Conservation (phyloP, 2,888 invertebrate genomes). For the Ophion obscuratus region DNA sequence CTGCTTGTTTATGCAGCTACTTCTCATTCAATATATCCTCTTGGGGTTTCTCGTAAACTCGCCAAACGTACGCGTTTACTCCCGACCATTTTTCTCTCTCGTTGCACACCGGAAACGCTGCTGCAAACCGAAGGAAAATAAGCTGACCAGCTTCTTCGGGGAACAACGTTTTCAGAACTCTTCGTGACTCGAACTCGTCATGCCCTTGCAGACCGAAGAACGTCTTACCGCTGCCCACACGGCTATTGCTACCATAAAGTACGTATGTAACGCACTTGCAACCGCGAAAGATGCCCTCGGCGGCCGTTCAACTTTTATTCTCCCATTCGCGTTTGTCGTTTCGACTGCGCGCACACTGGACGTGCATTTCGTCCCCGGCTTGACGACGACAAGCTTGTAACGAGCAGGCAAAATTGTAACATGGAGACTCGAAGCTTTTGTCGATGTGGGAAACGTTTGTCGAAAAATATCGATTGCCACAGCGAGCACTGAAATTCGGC, state of each 20-base stretch:
- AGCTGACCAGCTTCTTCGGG: constrained; percentile 50
- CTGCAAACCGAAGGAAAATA: constrained; percentile 52
- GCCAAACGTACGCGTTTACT: constrained; percentile 64
- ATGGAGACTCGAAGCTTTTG: too few relatives aligned
- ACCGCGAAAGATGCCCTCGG: background rate
- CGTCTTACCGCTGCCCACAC: constrained; percentile 28
- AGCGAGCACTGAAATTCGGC: too few relatives aligned
- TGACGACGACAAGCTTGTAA: too few relatives aligned
- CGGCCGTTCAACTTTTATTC: constrained; percentile 14
- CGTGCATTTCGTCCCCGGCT: background rate
- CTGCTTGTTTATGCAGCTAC: constrained; percentile 31
- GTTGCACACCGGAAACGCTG: constrained; percentile 41
- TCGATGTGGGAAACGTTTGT: too few relatives aligned
- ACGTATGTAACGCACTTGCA: constrained; percentile 16
- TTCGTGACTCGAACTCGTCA: constrained; percentile 37
- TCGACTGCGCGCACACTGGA: background rate
- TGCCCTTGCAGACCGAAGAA: constrained; percentile 32
- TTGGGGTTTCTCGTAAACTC: constrained; percentile 58
- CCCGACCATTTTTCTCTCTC: constrained; percentile 25
- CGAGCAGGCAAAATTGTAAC: too few relatives aligned
- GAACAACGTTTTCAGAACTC: constrained; percentile 53
- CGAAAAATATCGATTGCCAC: too few relatives aligned
- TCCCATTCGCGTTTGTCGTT: background rate
- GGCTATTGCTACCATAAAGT: constrained; percentile 12
- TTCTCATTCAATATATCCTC: constrained; percentile 19